Conservation (phyloP, 2,113 vertebrate species). For the Gymnocephalus cernua region DNA sequence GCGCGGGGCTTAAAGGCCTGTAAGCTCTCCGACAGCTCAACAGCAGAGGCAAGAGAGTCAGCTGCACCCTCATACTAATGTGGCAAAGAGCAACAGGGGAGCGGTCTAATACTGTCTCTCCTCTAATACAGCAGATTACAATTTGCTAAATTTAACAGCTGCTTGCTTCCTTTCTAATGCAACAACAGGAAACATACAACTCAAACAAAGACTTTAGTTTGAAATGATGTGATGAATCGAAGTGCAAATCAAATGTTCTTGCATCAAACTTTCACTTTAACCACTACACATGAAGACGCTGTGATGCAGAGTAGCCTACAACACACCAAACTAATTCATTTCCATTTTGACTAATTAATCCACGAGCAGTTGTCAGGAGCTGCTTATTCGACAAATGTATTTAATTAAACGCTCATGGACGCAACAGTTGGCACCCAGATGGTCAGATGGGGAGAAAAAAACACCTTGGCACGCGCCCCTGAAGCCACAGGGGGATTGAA, state of each 20-base stretch:
- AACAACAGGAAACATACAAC: neutral
- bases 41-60: conserved; percentile 55
- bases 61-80: conserved; percentile 43
- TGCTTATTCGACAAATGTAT: conserved; percentile 32
- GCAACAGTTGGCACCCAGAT: conserved; percentile 61
- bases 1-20: conserved; percentile 63
- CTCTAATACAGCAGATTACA: conserved; percentile 61
- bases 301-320: too few species aligned
- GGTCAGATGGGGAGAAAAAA: conserved; percentile 6
- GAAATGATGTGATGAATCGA: neutral
- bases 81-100: conserved; percentile 42
- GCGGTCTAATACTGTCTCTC: conserved; percentile 40
- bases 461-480: neutral
- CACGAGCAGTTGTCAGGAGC: conserved; percentile 6
- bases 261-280: conserved; percentile 24
- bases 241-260: neutral
- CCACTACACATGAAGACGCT: neutral
- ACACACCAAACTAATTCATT: neutral
- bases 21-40: conserved; percentile 71
- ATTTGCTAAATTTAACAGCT: conserved; percentile 59
- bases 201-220: neutral
- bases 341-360: conserved; percentile 50
- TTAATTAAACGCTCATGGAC: conserved; percentile 40
- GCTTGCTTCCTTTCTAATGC: conserved; percentile 7
- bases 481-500: neutral